Evolutionary conservation across 2,888 invertebrate species (phyloP).

Genomic region (Heteromurus nitidus): DNA sequence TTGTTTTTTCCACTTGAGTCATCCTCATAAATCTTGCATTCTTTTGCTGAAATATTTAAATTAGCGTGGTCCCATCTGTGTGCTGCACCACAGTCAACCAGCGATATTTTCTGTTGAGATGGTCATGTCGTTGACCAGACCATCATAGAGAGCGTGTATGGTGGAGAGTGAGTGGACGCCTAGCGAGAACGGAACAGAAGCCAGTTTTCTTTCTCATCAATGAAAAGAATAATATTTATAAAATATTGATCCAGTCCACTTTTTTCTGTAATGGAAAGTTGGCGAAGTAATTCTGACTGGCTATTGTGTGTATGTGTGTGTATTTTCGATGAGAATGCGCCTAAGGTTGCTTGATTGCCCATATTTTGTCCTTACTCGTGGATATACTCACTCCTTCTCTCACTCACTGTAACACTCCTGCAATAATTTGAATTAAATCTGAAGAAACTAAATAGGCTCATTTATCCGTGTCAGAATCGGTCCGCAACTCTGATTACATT

Average conservation of each 20-base stretch:
- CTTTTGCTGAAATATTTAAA: conserved; percentile 52
- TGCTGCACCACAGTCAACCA: conserved; percentile 3
- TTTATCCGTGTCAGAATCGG: conserved; percentile 53
- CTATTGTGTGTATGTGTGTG: background rate
- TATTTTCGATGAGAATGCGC: conserved; percentile 19
- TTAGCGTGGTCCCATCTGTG: conserved; percentile 8
- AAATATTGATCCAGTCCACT: conserved; percentile 54
- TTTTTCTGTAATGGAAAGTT: conserved; percentile 42
- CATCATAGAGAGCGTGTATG: background rate
- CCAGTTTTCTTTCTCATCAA: conserved; percentile 26
- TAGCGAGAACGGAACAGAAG: conserved; percentile 22
- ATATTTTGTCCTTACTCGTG: conserved; percentile 34
- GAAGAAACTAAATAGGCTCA: conserved; percentile 33
- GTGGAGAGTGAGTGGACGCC: background rate
- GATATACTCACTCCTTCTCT: background rate
- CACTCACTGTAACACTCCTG: background rate
- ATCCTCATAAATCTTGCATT: conserved; percentile 37
- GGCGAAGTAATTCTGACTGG: background rate
- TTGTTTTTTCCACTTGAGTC: conserved; percentile 10
- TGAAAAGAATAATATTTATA: conserved; percentile 43
- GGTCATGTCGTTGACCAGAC: conserved; percentile 52
- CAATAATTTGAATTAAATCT: conserved; percentile 23
- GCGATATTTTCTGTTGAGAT: conserved; percentile 52
- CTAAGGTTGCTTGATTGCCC: conserved; percentile 40
- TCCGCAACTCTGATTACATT: conserved; percentile 33